A percentile compares a stretch with the other conserved stretches of the same genome.
Conservation (phyloP, 1,140 invertebrate species). For the Contarinia nasturtii region DNA sequence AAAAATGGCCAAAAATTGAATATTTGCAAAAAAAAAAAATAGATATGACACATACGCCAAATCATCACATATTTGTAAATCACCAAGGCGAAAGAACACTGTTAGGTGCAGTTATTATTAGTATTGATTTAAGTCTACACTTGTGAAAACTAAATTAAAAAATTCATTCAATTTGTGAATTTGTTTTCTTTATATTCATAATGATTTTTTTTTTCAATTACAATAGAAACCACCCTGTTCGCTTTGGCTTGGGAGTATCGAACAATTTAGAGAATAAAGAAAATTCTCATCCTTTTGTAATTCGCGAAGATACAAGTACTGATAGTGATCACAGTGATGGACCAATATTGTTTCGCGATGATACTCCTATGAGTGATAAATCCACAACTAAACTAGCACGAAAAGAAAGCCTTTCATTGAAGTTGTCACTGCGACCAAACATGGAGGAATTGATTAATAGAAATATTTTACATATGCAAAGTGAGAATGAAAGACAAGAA, state of each 20-base stretch:
- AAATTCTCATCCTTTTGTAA: constrained; percentile 55
- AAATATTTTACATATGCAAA: constrained; percentile 85
- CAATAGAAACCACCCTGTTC: constrained; percentile 59
- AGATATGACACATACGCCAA: too few species aligned
- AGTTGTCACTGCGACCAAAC: constrained; percentile 78
- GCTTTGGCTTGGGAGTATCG: constrained; percentile 48
- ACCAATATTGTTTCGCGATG: constrained; percentile 56
- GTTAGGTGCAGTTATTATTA: too few species aligned
- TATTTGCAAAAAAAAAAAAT: too few species aligned
- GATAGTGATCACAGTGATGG: constrained; percentile 40
- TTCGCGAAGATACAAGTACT: constrained; percentile 39
- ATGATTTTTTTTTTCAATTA: constrained; percentile 1
- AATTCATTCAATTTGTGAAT: neutral
- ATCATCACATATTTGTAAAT: too few species aligned
- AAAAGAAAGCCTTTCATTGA: constrained; percentile 89
- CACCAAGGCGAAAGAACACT: neutral
- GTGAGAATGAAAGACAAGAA: constrained; percentile 84
- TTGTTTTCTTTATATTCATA: neutral
- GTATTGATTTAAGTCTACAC: neutral
- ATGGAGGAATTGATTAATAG: constrained; percentile 88
- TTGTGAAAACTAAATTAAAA: neutral
- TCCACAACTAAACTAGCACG: constrained; percentile 84
- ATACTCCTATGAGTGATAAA: constrained; percentile 57
- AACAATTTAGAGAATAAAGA: constrained; percentile 57
- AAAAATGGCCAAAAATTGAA: too few species aligned